These are phyloP conservation scores for Platysteira castanea DNA, from an alignment of 2,113 vertebrate species.

Conservation along the genomic window DNA sequence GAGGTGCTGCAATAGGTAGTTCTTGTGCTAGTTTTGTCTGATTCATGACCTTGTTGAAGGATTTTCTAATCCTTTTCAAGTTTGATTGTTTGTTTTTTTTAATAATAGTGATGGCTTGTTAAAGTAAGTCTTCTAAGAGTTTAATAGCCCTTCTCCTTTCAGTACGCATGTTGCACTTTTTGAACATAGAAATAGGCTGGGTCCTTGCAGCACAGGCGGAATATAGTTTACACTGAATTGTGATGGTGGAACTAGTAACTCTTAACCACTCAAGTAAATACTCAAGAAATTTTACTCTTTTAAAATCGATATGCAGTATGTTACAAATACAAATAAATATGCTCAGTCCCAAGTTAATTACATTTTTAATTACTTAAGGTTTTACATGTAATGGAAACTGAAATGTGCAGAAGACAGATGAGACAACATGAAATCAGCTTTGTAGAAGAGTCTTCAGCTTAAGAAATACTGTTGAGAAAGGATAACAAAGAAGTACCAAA, in stretches of 20 bases:
- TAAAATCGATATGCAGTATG: neutral
- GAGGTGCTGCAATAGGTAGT: neutral
- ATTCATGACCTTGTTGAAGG: neutral
- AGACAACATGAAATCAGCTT: neutral
- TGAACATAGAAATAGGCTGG: neutral
- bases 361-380: neutral
- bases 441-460: neutral
- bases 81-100: neutral
- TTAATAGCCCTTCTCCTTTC: neutral
- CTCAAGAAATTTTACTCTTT: neutral
- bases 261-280: neutral
- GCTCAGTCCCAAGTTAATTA: neutral
- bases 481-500: neutral
- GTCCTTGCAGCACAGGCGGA: neutral
- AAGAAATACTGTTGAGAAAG: neutral
- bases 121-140: neutral
- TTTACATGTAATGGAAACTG: neutral
- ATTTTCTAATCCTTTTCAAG: neutral
- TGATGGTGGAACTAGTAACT: neutral
- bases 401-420: neutral
- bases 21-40: neutral
- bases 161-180: neutral
- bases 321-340: neutral
- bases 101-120: neutral
- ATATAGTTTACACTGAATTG: neutral